Evolutionary conservation across 2,888 invertebrate species (phyloP), one percentile per base, ranked within the genome.

Genomic region (Incurvaria masculella): DNA sequence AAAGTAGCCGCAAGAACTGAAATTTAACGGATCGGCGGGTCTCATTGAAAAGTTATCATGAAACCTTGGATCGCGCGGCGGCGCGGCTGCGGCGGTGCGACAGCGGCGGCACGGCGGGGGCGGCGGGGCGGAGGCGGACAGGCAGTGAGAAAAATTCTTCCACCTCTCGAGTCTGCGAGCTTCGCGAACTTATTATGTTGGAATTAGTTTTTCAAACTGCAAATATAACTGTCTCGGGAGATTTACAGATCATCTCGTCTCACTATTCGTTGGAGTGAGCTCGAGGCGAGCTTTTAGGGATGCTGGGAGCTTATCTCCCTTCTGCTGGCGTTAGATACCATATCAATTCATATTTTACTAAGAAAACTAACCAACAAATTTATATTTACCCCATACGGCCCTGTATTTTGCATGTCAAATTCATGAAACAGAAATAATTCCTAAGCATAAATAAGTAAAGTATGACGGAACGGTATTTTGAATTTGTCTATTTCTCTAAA

Each of bases 151-250:
- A 33, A 33, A 33, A 33, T 33, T 8, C 33, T 33, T 33, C 33
- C 33, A n/a, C n/a, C 14, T 33, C 33, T 6, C 14, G 33, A 33
- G 33, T 33, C 33, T 33, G 33, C 23, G 33, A 33, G 33, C 14
- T 33, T 33, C 33, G 14, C 33, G 33, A 33, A 33, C 33, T 33
- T 33, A 33, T 33, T 33, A 33, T 33, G 33, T 33, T 33, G 33
- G 33, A 33, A 33, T 33, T 33, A 33, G 33, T 33, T 33, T 33
- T 33, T 33, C 33, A 33, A 33, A 33, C 45, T 21, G 48, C 54
- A 56, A 50, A 55, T 50, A 51, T 56, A 52, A 56, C 53, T 54
- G 57, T 54, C 51, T 51, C 42, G 45, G n/a, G 45, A 50, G 46
- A 49, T 56, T 57, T 54, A 55, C 52, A 33, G 33, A 33, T 33